Percentiles rank a stretch among this genome's conserved stretches.
Conservation (phyloP, 92 coral and sea anemone genomes). For the Blastomussa wellsi region DNA sequence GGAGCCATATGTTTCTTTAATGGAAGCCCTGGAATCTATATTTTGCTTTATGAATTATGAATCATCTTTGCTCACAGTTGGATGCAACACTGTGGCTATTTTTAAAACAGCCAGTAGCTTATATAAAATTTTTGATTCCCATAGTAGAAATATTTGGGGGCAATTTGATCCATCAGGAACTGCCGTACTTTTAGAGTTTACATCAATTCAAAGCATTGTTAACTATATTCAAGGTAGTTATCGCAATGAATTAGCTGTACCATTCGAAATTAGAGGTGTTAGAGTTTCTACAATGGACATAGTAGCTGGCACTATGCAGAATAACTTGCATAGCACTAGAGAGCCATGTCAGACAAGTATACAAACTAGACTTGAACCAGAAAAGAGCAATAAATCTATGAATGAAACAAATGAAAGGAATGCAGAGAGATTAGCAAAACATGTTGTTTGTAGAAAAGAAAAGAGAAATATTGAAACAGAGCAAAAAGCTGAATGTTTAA, state of each 20-base stretch:
- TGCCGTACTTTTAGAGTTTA: conserved; percentile 15
- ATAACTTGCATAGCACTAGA: conserved; percentile 21
- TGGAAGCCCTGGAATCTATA: conserved; percentile 35
- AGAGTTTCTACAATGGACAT: conserved; percentile 1
- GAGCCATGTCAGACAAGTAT: too few relatives aligned
- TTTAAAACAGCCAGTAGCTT: too few relatives aligned
- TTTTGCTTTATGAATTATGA: too few relatives aligned
- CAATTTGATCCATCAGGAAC: conserved; percentile 25
- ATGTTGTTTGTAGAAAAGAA: conserved; percentile 17
- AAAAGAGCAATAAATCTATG: conserved; percentile 11
- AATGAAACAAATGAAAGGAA: conserved; percentile 27
- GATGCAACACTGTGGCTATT: too few relatives aligned
- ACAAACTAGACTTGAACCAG: too few relatives aligned
- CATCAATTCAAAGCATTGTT: background rate
- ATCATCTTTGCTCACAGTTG: too few relatives aligned
- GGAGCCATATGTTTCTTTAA: conserved; percentile 33
- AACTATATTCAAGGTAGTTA: too few relatives aligned
- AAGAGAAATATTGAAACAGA: too few relatives aligned
- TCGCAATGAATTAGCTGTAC: conserved; percentile 10
- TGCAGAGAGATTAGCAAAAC: conserved; percentile 13
- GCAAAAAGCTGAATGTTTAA: too few relatives aligned
- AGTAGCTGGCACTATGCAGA: conserved; percentile 24
- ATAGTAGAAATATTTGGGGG: conserved; percentile 20
- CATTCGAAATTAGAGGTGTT: conserved; percentile 25
- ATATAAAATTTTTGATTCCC: conserved; percentile 21